These are phyloP conservation scores for Drosophila quadrilineata DNA, from an alignment of 1,140 invertebrate genomes.

Conservation along the genomic window DNA sequence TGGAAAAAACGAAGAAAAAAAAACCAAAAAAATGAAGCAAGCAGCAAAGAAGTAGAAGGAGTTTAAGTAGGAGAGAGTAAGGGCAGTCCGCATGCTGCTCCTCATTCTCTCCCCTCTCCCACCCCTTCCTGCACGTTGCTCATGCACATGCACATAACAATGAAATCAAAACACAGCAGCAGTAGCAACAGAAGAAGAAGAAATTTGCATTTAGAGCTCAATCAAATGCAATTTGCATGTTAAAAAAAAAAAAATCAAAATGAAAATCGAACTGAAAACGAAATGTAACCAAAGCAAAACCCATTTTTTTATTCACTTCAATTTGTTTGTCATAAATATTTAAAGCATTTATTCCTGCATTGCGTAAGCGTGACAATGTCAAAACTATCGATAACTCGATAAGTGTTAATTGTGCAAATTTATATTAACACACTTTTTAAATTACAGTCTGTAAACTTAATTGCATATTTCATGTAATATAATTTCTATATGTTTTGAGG, in stretches of 20 bases:
- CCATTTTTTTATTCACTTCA: slow-evolving; percentile 4
- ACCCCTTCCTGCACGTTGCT: too few relatives aligned
- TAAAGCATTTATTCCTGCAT: slow-evolving; percentile 43
- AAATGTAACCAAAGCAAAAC: background rate
- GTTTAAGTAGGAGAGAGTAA: too few relatives aligned
- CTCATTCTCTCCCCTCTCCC: too few relatives aligned
- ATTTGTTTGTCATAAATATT: slow-evolving; percentile 59
- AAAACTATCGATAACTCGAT: too few relatives aligned
- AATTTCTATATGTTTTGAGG: too few relatives aligned
- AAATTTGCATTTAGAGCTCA: slow-evolving; percentile 74
- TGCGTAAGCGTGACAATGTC: slow-evolving; percentile 26
- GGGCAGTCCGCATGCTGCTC: slow-evolving; percentile 27
- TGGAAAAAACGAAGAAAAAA: background rate
- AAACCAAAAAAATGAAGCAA: too few relatives aligned
- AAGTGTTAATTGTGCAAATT: too few relatives aligned
- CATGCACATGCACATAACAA: slow-evolving; percentile 62
- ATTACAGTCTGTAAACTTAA: too few relatives aligned
- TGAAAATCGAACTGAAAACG: slow-evolving; percentile 1
- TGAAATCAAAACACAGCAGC: slow-evolving; percentile 61
- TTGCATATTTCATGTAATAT: too few relatives aligned
- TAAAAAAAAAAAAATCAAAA: slow-evolving; percentile 22
- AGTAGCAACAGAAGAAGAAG: slow-evolving; percentile 38
- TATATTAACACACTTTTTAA: too few relatives aligned
- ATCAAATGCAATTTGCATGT: slow-evolving; percentile 71
- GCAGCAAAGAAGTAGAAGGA: too few relatives aligned